phyloP scores from a whole-genome alignment of 2,797 vertebrate species.

The Falco peregrinus region DNA sequence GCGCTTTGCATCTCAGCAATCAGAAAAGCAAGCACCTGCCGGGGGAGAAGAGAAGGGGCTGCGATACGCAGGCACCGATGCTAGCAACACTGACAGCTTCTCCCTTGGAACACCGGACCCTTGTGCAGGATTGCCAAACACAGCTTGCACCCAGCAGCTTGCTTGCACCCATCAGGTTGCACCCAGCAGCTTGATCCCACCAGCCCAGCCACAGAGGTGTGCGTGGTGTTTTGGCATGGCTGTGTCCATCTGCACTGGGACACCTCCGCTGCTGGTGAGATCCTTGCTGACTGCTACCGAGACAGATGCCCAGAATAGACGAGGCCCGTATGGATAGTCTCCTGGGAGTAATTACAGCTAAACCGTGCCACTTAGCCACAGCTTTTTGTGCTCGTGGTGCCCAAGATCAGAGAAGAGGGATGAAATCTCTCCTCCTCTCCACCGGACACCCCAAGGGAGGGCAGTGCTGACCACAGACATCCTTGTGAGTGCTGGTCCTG shows the following conservation, averaged over 20 bases:
- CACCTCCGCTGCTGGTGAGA: neutral
- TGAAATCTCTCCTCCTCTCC: neutral
- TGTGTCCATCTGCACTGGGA: neutral
- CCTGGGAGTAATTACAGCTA: neutral
- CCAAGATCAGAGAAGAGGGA: neutral
- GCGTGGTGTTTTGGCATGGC: neutral
- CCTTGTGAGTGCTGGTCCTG: neutral
- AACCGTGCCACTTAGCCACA: neutral
- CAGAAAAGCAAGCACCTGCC: neutral
- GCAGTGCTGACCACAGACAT: neutral
- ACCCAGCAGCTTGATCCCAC: rapidly evolving
- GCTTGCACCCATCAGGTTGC: neutral
- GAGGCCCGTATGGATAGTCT: neutral
- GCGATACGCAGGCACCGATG: rapidly evolving
- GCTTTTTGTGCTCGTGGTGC: neutral
- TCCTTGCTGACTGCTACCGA: neutral
- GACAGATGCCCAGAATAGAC: neutral
- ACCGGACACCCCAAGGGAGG: rapidly evolving
- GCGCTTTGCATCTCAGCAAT: neutral
- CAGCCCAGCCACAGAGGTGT: rapidly evolving
- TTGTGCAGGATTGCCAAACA: rapidly evolving
- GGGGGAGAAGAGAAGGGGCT: neutral
- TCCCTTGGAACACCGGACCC: rapidly evolving
- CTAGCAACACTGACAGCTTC: rapidly evolving
- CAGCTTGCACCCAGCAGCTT: no score